phyloP scores from a whole-genome alignment of 2,797 vertebrate genomes.

The Lophius americanus region DNA sequence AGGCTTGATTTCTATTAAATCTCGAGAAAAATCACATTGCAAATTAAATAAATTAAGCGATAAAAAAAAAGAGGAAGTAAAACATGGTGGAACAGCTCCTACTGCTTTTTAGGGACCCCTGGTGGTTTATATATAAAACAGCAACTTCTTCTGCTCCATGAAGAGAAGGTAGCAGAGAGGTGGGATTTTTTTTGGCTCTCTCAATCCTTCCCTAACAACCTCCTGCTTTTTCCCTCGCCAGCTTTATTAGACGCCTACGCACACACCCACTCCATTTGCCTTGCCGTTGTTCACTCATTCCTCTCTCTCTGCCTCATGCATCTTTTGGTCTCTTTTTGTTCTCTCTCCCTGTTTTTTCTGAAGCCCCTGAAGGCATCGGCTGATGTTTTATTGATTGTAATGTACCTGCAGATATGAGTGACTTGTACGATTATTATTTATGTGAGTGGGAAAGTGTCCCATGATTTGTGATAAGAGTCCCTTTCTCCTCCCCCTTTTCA shows the following conservation, averaged over 20 bases:
- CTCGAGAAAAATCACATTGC: too few relatives aligned
- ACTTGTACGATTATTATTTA: too few relatives aligned
- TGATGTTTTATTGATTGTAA: too few relatives aligned
- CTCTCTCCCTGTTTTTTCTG: conserved; percentile 36
- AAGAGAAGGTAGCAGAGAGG: conserved; percentile 13
- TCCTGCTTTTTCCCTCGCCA: conserved; percentile 42
- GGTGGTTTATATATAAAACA: conserved; percentile 18
- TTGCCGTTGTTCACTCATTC: conserved; percentile 15
- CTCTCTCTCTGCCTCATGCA: conserved; percentile 18
- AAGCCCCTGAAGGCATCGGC: too few relatives aligned
- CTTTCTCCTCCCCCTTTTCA: too few relatives aligned
- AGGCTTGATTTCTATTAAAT: too few relatives aligned
- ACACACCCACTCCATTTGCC: conserved; percentile 72
- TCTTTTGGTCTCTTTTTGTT: conserved; percentile 24
- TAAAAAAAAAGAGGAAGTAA: conserved; percentile 10
- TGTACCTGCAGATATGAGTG: too few relatives aligned
- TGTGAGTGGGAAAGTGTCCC: too few relatives aligned
- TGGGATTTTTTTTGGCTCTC: neutral
- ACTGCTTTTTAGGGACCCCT: conserved; percentile 38
- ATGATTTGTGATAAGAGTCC: too few relatives aligned
- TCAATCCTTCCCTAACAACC: conserved; percentile 1
- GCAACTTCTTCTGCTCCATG: conserved; percentile 14
- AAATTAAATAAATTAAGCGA: neutral
- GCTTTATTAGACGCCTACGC: conserved; percentile 77
- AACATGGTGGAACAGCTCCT: neutral